phyloP scores from a whole-genome alignment of 2,113 vertebrate genomes.

The Entomyzon cyanotis region DNA sequence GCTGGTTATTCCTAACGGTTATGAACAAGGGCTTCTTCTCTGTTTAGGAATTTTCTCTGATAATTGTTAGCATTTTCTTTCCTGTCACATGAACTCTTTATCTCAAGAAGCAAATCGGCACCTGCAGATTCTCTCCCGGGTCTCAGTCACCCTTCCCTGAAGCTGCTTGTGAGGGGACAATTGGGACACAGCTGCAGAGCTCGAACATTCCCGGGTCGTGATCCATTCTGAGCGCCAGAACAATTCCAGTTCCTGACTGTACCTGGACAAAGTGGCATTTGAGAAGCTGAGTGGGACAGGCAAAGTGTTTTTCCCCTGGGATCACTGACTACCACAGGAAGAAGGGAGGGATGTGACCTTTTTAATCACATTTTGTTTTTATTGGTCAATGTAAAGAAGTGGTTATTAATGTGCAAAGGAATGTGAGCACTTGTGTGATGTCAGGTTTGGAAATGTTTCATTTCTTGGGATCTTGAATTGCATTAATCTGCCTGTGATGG shows the following conservation, averaged over 20 bases:
- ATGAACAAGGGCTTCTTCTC: not conserved
- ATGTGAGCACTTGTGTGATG: not conserved
- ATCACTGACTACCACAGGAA: not conserved
- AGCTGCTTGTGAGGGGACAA: conserved; percentile 3
- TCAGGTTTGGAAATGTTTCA: not conserved
- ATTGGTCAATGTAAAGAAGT: not conserved
- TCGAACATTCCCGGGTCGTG: not conserved
- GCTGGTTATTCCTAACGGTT: not conserved
- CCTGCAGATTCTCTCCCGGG: not conserved
- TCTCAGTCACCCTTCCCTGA: not conserved
- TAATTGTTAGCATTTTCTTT: conserved; percentile 39
- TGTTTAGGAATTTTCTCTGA: not conserved
- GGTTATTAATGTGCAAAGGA: not conserved
- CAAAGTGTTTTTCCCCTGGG: not conserved
- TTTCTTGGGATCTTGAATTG: not conserved
- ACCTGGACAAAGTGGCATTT: not conserved
- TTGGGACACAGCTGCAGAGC: not conserved
- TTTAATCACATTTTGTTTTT: not conserved
- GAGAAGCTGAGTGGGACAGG: conserved; percentile 15
- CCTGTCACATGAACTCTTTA: conserved; percentile 13
- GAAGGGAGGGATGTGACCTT: not conserved
- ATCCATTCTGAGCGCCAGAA: not conserved
- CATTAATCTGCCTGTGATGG: not conserved
- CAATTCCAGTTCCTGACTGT: not conserved
- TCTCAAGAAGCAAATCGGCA: conserved; percentile 54